A percentile compares a stretch with the other conserved stretches of the same genome.
phyloP scores from a whole-genome alignment of 2,888 invertebrate species.

The Drosophila colorata region DNA sequence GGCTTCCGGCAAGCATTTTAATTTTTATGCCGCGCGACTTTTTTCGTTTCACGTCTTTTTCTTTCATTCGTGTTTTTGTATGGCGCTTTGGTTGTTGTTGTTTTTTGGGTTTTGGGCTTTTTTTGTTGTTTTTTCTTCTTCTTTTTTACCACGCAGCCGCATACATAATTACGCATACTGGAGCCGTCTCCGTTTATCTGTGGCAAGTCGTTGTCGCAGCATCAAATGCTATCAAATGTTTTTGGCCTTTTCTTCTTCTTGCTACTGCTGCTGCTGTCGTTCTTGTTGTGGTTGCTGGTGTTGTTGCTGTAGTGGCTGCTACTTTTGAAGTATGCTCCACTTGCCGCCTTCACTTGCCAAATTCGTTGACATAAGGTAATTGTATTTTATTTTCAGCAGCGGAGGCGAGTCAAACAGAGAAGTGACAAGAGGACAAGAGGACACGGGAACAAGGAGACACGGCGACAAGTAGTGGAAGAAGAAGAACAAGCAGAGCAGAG shows the following conservation, averaged over 20 bases:
- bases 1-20: constrained; percentile 80
- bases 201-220: constrained; percentile 47
- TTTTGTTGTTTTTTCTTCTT: constrained; percentile 24
- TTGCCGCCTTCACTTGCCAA: constrained; percentile 46
- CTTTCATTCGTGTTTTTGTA: constrained; percentile 32
- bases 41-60: constrained; percentile 56
- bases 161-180: constrained; percentile 74
- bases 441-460: not conserved
- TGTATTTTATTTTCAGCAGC: constrained; percentile 65
- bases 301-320: constrained; percentile 28
- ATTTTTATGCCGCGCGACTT: constrained; percentile 73
- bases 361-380: constrained; percentile 76
- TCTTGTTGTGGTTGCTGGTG: constrained; percentile 1
- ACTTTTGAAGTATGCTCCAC: constrained; percentile 56
- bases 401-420: not conserved
- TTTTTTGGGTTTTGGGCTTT: constrained; percentile 13
- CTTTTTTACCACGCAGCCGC: constrained; percentile 49
- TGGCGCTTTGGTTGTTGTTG: constrained; percentile 3
- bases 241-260: constrained; percentile 7
- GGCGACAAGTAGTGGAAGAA: not conserved
- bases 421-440: not conserved
- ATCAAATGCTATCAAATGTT: constrained; percentile 46
- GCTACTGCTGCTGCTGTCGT: constrained; percentile 13
- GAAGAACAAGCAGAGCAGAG: constrained; percentile 2
- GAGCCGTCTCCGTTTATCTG: constrained; percentile 54